These are phyloP conservation scores for Drosophila mayaguana DNA, from an alignment of 2,888 invertebrate species.

Conservation along the genomic window DNA sequence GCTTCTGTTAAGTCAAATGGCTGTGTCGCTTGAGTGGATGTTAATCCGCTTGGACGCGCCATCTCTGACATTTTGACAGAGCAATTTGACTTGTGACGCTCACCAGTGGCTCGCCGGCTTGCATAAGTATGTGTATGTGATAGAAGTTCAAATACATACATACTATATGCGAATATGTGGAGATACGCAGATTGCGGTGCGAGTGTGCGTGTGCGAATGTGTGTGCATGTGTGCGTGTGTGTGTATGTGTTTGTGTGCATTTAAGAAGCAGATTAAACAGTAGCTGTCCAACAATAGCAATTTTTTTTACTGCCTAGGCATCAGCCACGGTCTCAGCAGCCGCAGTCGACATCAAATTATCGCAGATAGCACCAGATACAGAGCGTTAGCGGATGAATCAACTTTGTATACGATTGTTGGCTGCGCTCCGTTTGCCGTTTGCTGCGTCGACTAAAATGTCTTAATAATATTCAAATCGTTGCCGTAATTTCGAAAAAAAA, in stretches of 20 bases:
- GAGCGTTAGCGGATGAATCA: conserved; percentile 38
- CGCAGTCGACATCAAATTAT: conserved; percentile 47
- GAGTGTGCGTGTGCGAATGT: too few species aligned
- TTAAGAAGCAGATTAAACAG: conserved; percentile 38
- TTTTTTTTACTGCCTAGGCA: neutral
- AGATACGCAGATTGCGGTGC: conserved; percentile 14
- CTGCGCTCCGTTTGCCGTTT: neutral
- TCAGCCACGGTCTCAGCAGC: conserved; percentile 10
- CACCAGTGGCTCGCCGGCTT: conserved; percentile 38
- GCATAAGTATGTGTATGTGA: conserved; percentile 24
- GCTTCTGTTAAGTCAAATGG: conserved; percentile 29
- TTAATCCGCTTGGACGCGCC: neutral
- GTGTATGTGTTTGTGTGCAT: neutral
- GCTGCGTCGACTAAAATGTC: conserved; percentile 26
- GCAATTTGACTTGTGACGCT: conserved; percentile 35
- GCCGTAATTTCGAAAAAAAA: conserved; percentile 9
- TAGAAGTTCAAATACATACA: conserved; percentile 28
- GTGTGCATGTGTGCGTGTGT: neutral
- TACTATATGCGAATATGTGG: conserved; percentile 16
- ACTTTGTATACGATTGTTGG: neutral
- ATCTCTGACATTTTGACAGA: conserved; percentile 32
- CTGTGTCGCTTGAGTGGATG: conserved; percentile 9
- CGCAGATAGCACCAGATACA: conserved; percentile 45
- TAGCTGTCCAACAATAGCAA: conserved; percentile 31
- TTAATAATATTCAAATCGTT: conserved; percentile 8